Conservation (phyloP, 2,888 invertebrate species). For the Chelonus formosanus region DNA sequence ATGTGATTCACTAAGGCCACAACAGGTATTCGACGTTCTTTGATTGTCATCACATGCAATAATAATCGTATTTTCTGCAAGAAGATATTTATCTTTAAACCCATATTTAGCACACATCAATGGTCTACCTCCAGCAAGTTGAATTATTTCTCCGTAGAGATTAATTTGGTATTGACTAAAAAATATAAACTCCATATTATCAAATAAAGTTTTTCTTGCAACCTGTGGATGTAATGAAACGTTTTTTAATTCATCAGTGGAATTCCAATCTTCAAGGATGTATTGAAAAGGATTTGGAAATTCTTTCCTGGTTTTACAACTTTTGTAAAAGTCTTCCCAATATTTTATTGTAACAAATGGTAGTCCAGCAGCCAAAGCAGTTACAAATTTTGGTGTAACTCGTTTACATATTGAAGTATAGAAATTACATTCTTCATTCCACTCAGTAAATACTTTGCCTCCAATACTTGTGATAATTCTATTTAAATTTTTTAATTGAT, state of each 20-base stretch:
- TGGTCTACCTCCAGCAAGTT: slow-evolving; percentile 2
- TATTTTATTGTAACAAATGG: neutral
- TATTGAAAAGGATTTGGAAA: neutral
- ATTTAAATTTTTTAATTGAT: neutral
- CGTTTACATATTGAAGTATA: neutral
- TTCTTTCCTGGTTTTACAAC: neutral
- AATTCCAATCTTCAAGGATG: neutral
- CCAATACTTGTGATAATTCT: neutral
- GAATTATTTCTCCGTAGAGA: neutral
- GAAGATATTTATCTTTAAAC: neutral
- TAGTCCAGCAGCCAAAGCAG: neutral
- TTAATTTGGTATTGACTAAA: neutral
- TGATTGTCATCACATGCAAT: neutral
- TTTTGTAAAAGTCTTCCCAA: neutral
- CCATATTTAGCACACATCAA: neutral
- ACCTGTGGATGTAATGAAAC: neutral
- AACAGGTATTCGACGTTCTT: neutral
- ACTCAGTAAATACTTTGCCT: neutral
- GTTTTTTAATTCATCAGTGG: neutral
- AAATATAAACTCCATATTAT: neutral
- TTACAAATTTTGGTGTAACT: neutral
- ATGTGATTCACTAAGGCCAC: neutral
- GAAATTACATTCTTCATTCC: neutral
- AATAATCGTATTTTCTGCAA: neutral
- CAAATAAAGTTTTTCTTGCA: neutral